Conservation (phyloP, 2,888 invertebrate genomes). For the Mimachlamys varia region DNA sequence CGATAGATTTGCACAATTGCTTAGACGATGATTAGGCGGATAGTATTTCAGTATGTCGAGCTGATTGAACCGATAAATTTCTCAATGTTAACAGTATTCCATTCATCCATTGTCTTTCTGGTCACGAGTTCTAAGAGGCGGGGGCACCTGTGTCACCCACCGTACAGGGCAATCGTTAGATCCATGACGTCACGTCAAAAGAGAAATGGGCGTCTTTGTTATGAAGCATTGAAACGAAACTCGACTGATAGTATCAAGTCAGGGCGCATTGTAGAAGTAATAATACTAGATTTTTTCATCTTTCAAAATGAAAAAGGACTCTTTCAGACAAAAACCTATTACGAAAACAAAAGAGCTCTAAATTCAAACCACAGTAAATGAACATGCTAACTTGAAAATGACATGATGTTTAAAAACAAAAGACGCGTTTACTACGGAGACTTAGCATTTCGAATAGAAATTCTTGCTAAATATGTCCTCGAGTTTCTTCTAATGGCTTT, state of each 20-base stretch:
- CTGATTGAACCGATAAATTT: conserved; percentile 52
- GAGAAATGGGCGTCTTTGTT: conserved; percentile 54
- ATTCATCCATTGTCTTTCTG: conserved; percentile 49
- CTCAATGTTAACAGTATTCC: conserved; percentile 54
- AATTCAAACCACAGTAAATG: conserved; percentile 20
- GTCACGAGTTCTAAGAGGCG: conserved; percentile 50
- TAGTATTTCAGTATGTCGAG: conserved; percentile 45
- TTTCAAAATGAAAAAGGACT: conserved; percentile 41
- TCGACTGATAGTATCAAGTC: conserved; percentile 50
- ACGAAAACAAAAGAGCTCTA: conserved; percentile 42
- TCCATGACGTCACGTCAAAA: conserved; percentile 55
- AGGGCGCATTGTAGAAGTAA: conserved; percentile 49
- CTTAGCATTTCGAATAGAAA: conserved; percentile 28
- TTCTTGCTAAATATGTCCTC: conserved; percentile 28
- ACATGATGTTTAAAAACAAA: conserved; percentile 31
- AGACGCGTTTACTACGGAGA: not conserved
- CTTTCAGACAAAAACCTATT: conserved; percentile 47
- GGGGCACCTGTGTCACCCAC: conserved; percentile 50
- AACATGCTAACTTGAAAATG: not conserved
- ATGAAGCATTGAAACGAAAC: conserved; percentile 49
- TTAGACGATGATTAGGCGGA: conserved; percentile 48
- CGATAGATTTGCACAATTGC: conserved; percentile 48
- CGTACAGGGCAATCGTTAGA: conserved; percentile 49
- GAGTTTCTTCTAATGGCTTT: conserved; percentile 11
- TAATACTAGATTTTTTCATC: conserved; percentile 50